phyloP scores from a whole-genome alignment of 2,797 vertebrate species.

The Morelia viridis region DNA sequence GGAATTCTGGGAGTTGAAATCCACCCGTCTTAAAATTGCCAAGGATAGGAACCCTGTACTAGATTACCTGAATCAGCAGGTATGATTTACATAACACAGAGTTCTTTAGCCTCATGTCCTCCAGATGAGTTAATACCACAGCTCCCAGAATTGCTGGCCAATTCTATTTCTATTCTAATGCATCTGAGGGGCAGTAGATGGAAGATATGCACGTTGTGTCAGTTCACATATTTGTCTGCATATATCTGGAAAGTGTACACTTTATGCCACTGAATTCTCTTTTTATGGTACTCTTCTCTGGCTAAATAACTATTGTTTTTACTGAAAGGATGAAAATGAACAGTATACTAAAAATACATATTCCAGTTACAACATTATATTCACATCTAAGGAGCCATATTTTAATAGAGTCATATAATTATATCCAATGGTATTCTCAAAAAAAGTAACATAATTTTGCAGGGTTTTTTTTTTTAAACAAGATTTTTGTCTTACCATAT shows the following conservation, averaged over 20 bases:
- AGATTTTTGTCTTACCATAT: background rate
- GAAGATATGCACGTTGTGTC: too few relatives aligned
- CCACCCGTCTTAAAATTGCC: too few relatives aligned
- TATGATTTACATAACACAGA: background rate
- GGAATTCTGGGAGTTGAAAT: too few relatives aligned
- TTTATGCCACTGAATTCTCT: background rate
- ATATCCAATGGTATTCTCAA: slow-evolving; percentile 20
- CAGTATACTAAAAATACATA: background rate
- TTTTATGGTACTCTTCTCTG: background rate
- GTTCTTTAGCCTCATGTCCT: too few relatives aligned
- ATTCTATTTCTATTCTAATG: too few relatives aligned
- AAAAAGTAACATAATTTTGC: slow-evolving; percentile 23
- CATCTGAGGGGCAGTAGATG: too few relatives aligned
- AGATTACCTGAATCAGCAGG: background rate
- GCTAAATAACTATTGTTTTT: background rate
- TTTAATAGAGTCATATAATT: slow-evolving; percentile 46
- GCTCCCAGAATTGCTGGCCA: too few relatives aligned
- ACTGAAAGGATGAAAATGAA: background rate
- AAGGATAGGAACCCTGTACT: too few relatives aligned
- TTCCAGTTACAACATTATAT: slow-evolving; percentile 27
- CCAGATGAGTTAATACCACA: too few relatives aligned
- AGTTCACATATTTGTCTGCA: background rate
- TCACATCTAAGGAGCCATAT: slow-evolving; percentile 28
- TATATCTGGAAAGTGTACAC: background rate
- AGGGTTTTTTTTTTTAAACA: background rate